Base-by-base conservation (phyloP, 1,140 invertebrate species). In the Macrotrachela quadricornifera region DNA sequence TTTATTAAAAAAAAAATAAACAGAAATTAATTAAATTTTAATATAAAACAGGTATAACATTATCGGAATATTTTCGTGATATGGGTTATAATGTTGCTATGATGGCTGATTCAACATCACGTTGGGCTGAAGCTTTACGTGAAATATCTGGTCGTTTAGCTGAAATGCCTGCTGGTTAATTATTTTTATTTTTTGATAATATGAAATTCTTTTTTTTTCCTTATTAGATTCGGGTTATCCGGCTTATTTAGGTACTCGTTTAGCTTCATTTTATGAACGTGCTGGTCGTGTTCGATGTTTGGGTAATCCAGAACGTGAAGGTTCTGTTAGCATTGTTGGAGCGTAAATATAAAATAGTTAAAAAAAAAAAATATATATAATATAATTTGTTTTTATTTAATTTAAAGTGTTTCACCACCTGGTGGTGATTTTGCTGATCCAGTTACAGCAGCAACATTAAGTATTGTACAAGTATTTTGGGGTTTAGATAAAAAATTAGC, bases 91-190 rank as follows among this genome's bases (percentile, higher is more conserved):
- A 99, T 67, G 92, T 99, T 30, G 91, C 92, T 52, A 99, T 99
- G 94, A 99, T 99, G 94, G 94, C 94, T 62, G 94, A 99, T 73
- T 97, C 92, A n/a, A 99, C 94, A 13, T 97, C 92, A 17, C 85
- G 94, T 75, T 99, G 94, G 94, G 94, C 94, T 50, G 94, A 99
- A 73, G 92, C 92, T 62, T 76, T 99, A 66, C 79, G 94, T 79
- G 94, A 99, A 80, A 99, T 99, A 73, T 97, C 92, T 3, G 92
- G 92, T 74, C 88, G 94, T 77, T 76, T 99, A 62, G 94, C 92
- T 72, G 94, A 99, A 77, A 99, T 99, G 94, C 94, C 94, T 72
- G 94, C 94, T 59, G 88, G 21, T 30, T 4, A 30, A 8, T 30
- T 30, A 4, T 4, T 30, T 30, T 30, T 2, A 30, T 30, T n/a